phyloP scores from a whole-genome alignment of 2,888 invertebrate species.

The Plebejus melissa region DNA sequence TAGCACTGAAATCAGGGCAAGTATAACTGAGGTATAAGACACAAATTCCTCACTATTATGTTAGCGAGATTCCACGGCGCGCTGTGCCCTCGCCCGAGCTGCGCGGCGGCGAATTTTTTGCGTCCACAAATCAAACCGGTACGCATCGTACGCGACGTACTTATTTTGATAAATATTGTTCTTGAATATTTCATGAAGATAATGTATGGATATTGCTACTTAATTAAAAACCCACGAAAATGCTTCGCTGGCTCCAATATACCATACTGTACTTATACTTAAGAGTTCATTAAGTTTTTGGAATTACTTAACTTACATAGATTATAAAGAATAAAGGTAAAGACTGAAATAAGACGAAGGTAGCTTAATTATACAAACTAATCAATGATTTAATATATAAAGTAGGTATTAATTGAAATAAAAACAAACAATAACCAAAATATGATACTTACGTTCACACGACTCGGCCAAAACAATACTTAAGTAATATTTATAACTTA shows the following conservation, averaged over 20 bases:
- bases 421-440: conserved; percentile 29
- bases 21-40: conserved; percentile 39
- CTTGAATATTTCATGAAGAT: conserved; percentile 28
- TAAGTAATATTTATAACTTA: conserved; percentile 31
- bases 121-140: conserved; percentile 71
- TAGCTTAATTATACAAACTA: background rate
- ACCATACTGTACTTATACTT: background rate
- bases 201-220: background rate
- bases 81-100: conserved; percentile 52
- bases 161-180: conserved; percentile 41
- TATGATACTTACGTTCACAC: conserved; percentile 53
- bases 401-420: background rate
- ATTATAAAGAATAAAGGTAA: background rate
- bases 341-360: conserved; percentile 1
- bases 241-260: background rate
- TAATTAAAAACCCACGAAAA: background rate
- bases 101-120: conserved; percentile 75
- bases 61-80: conserved; percentile 61
- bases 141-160: conserved; percentile 40
- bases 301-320: background rate
- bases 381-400: background rate
- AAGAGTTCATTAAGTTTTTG: background rate
- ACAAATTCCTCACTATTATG: conserved; percentile 58
- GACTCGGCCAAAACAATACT: conserved; percentile 39
- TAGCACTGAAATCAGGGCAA: conserved; percentile 32